These are phyloP conservation scores for Anoplophora glabripennis DNA, from an alignment of 1,140 invertebrate species.

Conservation along the genomic window DNA sequence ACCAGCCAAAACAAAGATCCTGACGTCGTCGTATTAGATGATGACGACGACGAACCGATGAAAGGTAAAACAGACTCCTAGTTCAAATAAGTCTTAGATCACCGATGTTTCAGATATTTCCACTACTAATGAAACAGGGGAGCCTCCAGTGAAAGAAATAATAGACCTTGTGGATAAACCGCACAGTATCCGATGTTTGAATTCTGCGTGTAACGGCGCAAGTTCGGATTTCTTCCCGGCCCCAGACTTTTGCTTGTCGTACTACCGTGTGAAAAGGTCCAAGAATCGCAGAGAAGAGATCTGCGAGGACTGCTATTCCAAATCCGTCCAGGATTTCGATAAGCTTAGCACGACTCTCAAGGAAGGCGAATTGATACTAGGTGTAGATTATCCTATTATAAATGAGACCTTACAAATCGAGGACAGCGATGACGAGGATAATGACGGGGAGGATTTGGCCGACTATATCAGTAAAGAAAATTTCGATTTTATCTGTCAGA, in stretches of 20 bases:
- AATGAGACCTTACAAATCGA: conserved; percentile 57
- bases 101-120: too few relatives aligned
- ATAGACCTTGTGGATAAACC: conserved; percentile 40
- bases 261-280: conserved; percentile 51
- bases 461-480: conserved; percentile 41
- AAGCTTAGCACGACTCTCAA: conserved; percentile 45
- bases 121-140: neutral
- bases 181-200: conserved; percentile 52
- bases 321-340: conserved; percentile 42
- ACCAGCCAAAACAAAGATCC: neutral
- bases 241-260: conserved; percentile 54
- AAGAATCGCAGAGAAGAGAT: conserved; percentile 51
- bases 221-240: conserved; percentile 48
- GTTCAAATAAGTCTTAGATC: neutral
- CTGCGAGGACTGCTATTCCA: conserved; percentile 53
- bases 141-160: conserved; percentile 28
- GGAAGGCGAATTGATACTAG: conserved; percentile 48
- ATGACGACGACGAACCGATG: conserved; percentile 21
- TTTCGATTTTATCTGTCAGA: conserved; percentile 50
- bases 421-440: conserved; percentile 55
- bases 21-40: conserved; percentile 25
- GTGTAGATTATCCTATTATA: conserved; percentile 51
- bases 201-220: conserved; percentile 54
- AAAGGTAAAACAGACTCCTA: neutral
- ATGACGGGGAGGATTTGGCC: conserved; percentile 39